Base-by-base conservation (phyloP, 30 jellyfish, hydroid and myxozoan species). In the Chrysaora quinquecirrha region DNA sequence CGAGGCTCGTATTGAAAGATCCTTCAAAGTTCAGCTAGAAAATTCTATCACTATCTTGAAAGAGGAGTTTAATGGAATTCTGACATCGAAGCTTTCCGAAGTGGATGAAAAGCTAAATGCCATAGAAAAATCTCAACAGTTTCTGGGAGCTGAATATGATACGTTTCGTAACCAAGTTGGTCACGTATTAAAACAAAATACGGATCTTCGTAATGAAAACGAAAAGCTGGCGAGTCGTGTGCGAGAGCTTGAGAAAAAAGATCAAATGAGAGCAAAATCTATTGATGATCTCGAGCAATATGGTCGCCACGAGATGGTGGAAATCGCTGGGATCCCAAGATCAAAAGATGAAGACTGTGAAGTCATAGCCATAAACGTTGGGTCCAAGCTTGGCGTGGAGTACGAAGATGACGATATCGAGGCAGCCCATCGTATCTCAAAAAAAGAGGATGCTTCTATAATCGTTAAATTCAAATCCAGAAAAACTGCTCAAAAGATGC, bases 341-440 rank as follows among this genome's bases (percentile, higher is more conserved):
- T 3, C 29, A 58, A 7, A 19, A 3, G 33, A 58, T 3, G 71
- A 58, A 58, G 33, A 58, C 20, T n/a, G 32, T 58, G 71, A 58
- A 21, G 19, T 3, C 7, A 58, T 58, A 3, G 71, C 33, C 33
- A 21, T 58, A 6, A 25, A 7, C 33, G 33, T 58, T 25, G 20
- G 32, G 7, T 4, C 29, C 7, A 58, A 58, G 33, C 10, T 58
- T 58, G 71, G 71, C 7, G 71, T 58, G 33, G 20, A 3, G 71
- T 3, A 3, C 32, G 20, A 58, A 7, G 16, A n/a, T 58, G 33
- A 58, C 10, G 32, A 58, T 25, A 58, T 58, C 71, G 71, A 21
- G 33, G 71, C 71, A 21, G 33, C 32, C 19, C 71, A 58, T 25
- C 71, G 71, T 25, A 58, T 25, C 20, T 58, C 71, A 58, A n/a